Evolutionary conservation across 2,113 vertebrate species (phyloP).

Genomic region (Heloderma charlesbogerti): DNA sequence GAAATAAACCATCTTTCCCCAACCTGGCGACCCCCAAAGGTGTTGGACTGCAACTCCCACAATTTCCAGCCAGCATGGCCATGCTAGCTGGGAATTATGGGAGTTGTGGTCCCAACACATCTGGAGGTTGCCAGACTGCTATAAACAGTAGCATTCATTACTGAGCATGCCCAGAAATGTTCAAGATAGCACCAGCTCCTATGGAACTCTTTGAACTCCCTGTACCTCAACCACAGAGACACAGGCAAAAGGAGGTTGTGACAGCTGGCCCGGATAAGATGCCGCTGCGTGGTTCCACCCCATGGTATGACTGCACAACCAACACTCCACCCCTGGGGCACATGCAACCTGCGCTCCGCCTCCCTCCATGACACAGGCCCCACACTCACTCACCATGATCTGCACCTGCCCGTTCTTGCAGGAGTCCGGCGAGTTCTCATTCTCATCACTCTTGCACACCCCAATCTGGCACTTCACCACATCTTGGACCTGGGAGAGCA

Average conservation of each 20-base stretch:
- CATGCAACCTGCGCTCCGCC: not conserved
- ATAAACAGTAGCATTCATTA: no score
- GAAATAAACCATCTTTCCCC: no score
- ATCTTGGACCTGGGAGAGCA: constrained; percentile 89
- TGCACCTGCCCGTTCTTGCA: constrained; percentile 99
- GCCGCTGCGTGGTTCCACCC: no score
- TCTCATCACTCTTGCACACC: constrained; percentile 93
- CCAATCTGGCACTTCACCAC: constrained; percentile 97
- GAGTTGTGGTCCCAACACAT: no score
- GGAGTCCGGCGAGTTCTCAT: constrained; percentile 97
- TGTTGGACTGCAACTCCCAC: no score
- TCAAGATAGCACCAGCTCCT: no score
- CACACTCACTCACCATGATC: constrained; percentile 92
- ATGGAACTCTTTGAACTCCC: not conserved
- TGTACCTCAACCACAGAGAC: not conserved
- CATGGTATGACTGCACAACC: not conserved
- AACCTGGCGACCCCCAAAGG: no score
- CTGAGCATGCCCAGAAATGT: not conserved
- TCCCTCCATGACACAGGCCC: not conserved
- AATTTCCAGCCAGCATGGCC: no score
- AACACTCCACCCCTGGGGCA: not conserved
- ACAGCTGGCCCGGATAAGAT: not conserved
- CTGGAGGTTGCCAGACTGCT: not conserved
- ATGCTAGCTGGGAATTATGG: no score
- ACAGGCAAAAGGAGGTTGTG: not conserved